These are phyloP conservation scores for Gyrodactylus salaris DNA, from an alignment of 1,140 invertebrate genomes.

Conservation along the genomic window DNA sequence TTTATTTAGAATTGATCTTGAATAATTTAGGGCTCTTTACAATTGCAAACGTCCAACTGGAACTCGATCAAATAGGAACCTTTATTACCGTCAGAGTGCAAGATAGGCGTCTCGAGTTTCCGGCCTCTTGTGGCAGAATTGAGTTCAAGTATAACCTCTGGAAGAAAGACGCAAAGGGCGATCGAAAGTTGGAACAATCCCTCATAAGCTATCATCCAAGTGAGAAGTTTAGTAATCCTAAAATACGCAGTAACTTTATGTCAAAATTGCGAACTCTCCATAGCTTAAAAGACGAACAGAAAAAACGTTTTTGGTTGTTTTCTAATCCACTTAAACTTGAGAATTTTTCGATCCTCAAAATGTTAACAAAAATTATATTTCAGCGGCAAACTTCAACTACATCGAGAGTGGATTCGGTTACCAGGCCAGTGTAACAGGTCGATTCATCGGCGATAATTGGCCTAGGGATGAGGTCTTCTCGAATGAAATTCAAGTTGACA, in stretches of 20 bases:
- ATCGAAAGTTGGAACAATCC: neutral
- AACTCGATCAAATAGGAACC: neutral
- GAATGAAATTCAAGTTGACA: neutral
- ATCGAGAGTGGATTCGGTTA: neutral
- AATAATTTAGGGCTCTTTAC: no score
- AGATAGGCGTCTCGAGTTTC: neutral
- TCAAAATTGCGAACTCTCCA: no score
- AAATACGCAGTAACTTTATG: no score
- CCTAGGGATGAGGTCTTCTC: neutral
- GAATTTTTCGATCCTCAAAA: no score
- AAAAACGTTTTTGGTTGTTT: no score
- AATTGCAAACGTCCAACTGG: neutral
- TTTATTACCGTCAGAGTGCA: neutral
- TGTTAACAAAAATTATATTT: no score
- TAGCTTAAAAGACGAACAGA: no score
- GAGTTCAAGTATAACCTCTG: neutral
- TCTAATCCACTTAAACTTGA: no score
- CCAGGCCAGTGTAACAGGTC: neutral
- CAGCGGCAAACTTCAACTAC: neutral
- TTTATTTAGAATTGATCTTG: no score
- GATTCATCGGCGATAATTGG: neutral
- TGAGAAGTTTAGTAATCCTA: no score
- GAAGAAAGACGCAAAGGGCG: neutral
- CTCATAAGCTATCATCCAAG: no score
- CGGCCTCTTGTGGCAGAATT: neutral